Percentiles rank a stretch among this genome's conserved stretches.
phyloP scores from a whole-genome alignment of 2,797 vertebrate species.

The Pipistrellus nathusii region DNA sequence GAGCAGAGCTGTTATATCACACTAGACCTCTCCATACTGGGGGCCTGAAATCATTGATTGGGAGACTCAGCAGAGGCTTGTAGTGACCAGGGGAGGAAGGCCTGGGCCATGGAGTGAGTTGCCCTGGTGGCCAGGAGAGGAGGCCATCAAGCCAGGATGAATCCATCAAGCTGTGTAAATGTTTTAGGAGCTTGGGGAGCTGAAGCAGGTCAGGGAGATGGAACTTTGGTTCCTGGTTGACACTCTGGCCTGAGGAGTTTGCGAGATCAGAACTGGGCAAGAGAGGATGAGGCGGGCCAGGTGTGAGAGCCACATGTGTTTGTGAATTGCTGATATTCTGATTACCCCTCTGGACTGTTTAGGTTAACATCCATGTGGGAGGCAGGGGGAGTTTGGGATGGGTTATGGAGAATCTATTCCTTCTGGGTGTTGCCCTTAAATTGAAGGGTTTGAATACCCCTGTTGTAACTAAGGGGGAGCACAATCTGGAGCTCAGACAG shows the following conservation, averaged over 20 bases:
- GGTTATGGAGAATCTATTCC: fast-evolving
- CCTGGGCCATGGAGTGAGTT: fast-evolving
- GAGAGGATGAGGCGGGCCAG: not conserved
- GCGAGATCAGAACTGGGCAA: not conserved
- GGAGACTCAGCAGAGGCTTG: not conserved
- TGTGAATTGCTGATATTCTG: not conserved
- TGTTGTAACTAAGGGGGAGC: not conserved
- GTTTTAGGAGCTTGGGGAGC: not conserved
- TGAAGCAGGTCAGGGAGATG: not conserved
- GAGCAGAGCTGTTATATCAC: not conserved
- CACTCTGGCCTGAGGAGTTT: not conserved
- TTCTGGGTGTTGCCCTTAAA: not conserved
- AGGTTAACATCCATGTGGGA: not conserved
- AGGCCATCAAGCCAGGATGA: not conserved
- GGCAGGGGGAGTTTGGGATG: too few species aligned
- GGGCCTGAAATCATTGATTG: not conserved
- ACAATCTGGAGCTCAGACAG: not conserved
- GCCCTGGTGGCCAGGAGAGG: not conserved
- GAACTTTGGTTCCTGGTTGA: not conserved
- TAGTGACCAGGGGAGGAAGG: not conserved
- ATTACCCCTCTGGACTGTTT: not conserved
- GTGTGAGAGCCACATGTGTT: not conserved
- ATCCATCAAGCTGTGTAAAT: not conserved
- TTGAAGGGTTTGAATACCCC: not conserved
- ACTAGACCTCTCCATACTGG: fast-evolving